Percentiles rank a stretch among this genome's conserved stretches.
Evolutionary conservation across 2,888 invertebrate genomes (phyloP).

Genomic region (Cerceris rybyensis): DNA sequence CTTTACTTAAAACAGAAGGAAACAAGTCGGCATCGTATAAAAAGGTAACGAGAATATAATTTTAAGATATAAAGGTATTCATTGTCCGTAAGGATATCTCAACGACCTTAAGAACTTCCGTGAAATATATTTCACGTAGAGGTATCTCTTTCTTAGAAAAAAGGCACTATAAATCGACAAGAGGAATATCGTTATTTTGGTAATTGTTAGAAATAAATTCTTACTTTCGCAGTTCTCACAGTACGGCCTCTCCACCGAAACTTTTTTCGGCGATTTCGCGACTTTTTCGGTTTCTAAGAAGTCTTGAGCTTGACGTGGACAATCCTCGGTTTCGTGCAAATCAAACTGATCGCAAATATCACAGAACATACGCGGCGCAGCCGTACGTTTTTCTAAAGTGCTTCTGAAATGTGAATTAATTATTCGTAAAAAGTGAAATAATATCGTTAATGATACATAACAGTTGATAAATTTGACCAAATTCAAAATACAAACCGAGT

Average conservation of each 20-base stretch:
- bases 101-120: conserved; percentile 2
- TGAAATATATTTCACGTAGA: background rate
- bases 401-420: conserved; percentile 55
- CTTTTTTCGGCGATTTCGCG: conserved; percentile 77
- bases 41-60: background rate
- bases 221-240: conserved; percentile 96
- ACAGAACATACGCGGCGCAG: conserved; percentile 95
- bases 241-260: conserved; percentile 86
- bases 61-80: conserved; percentile 6
- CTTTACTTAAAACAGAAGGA: background rate
- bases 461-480: background rate
- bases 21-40: background rate
- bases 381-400: conserved; percentile 78
- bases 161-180: conserved; percentile 22
- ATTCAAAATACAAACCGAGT: conserved; percentile 76
- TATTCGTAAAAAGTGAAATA: background rate
- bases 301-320: conserved; percentile 90
- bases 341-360: conserved; percentile 99
- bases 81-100: background rate
- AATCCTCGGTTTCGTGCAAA: conserved; percentile 98
- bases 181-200: conserved; percentile 19
- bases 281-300: conserved; percentile 83
- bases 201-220: conserved; percentile 23
- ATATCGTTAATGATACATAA: background rate
- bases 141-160: conserved; percentile 8